Evolutionary conservation across 2,888 invertebrate species (phyloP).

Genomic region (Argyresthia albistria): DNA sequence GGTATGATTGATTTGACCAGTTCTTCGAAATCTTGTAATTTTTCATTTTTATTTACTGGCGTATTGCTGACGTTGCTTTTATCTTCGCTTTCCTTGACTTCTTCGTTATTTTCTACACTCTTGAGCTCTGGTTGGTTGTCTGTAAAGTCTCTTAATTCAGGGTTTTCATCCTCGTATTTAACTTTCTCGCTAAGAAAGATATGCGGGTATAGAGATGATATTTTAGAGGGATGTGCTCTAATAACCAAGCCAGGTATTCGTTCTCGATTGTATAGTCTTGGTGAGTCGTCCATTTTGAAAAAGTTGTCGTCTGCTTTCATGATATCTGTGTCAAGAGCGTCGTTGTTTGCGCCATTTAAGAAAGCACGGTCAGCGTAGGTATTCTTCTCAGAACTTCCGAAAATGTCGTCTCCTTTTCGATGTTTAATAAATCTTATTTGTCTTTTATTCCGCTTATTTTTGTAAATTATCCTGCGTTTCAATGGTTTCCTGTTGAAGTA

Average conservation of each 20-base stretch:
- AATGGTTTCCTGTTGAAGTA: too few species aligned
- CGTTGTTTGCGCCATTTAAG: too few species aligned
- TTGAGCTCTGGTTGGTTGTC: not conserved
- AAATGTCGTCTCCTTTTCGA: too few species aligned
- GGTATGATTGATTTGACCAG: conserved; percentile 21
- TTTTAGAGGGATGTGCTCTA: not conserved
- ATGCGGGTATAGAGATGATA: conserved; percentile 56
- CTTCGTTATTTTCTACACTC: not conserved
- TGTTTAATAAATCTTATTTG: conserved; percentile 22
- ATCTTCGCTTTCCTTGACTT: not conserved
- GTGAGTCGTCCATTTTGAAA: too few species aligned
- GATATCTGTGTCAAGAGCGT: too few species aligned
- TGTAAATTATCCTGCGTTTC: conserved; percentile 18
- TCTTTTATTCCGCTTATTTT: conserved; percentile 43
- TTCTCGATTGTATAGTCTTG: too few species aligned
- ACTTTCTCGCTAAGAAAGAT: conserved; percentile 37
- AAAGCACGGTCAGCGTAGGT: too few species aligned
- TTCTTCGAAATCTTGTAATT: conserved; percentile 21
- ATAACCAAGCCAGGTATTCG: not conserved
- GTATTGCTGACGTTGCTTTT: too few species aligned
- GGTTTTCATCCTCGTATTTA: conserved; percentile 17
- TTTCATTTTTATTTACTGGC: conserved; percentile 1
- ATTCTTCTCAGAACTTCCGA: too few species aligned
- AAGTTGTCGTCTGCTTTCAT: too few species aligned
- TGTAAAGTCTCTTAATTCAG: conserved; percentile 4